Percentiles rank a stretch among this genome's conserved stretches.
phyloP scores from a whole-genome alignment of 53 echinoderm and acorn worm species.

The Antedon mediterranea region DNA sequence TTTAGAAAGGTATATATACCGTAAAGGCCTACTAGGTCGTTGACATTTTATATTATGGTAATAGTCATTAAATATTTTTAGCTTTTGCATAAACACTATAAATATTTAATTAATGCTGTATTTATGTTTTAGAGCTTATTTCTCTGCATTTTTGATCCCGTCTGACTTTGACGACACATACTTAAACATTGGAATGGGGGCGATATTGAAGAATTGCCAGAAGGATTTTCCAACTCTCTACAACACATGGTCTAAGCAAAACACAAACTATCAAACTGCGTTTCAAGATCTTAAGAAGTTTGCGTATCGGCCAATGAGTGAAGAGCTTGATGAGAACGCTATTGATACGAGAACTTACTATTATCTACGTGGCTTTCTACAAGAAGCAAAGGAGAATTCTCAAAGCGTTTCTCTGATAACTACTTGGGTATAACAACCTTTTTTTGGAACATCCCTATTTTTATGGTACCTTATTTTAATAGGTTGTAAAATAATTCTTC shows the following conservation, averaged over 20 bases:
- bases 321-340: background rate
- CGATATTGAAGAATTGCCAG: background rate
- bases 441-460: too few species aligned
- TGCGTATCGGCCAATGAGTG: conserved; percentile 18
- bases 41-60: too few species aligned
- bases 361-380: conserved; percentile 10
- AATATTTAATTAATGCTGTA: background rate
- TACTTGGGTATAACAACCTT: conserved; percentile 27
- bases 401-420: conserved; percentile 10
- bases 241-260: conserved; percentile 4
- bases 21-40: too few species aligned
- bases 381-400: conserved; percentile 17
- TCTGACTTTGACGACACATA: conserved; percentile 21
- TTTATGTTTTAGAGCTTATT: background rate
- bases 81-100: too few species aligned
- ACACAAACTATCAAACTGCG: background rate
- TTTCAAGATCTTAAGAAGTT: conserved; percentile 14
- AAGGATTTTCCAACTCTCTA: conserved; percentile 2
- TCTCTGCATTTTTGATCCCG: conserved; percentile 13
- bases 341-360: conserved; percentile 24
- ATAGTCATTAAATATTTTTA: too few species aligned
- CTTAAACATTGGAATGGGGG: conserved; percentile 17
- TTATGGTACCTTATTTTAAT: too few species aligned
- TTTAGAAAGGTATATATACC: too few species aligned
- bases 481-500: too few species aligned